Conservation (phyloP, 2,113 vertebrate genomes). For the Corythoichthys intestinalis region DNA sequence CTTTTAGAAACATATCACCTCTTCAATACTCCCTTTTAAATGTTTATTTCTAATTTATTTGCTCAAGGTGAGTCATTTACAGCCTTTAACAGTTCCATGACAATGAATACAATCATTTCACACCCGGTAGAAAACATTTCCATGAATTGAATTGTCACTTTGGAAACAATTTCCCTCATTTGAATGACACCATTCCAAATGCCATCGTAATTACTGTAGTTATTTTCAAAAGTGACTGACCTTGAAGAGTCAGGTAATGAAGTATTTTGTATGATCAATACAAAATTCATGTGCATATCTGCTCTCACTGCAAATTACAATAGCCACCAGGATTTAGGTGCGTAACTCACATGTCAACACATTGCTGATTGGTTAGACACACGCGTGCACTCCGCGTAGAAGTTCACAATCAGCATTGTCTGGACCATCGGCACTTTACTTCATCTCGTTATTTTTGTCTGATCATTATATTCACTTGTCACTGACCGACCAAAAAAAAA, state of each 20-base stretch:
- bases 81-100: constrained; percentile 2
- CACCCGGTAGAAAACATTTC: constrained; percentile 3
- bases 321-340: constrained; percentile 1
- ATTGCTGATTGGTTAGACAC: constrained; percentile 24
- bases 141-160: constrained; percentile 4
- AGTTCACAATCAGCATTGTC: constrained; percentile 17
- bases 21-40: neutral
- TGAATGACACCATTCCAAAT: neutral
- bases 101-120: constrained; percentile 8
- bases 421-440: constrained; percentile 17
- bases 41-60: constrained; percentile 1
- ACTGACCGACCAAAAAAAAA: neutral
- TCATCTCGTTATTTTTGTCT: constrained; percentile 10
- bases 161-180: neutral
- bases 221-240: neutral
- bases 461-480: constrained; percentile 1
- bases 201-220: constrained; percentile 21
- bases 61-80: neutral
- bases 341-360: constrained; percentile 12
- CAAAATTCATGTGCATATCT: constrained; percentile 1
- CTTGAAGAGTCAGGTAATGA: neutral
- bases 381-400: constrained; percentile 3
- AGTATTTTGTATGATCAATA: constrained; percentile 19
- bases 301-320: constrained; percentile 2
- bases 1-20: too few relatives aligned